These are phyloP conservation scores for Folsomia candida DNA, from an alignment of 2,888 invertebrate species.

Conservation along the genomic window DNA sequence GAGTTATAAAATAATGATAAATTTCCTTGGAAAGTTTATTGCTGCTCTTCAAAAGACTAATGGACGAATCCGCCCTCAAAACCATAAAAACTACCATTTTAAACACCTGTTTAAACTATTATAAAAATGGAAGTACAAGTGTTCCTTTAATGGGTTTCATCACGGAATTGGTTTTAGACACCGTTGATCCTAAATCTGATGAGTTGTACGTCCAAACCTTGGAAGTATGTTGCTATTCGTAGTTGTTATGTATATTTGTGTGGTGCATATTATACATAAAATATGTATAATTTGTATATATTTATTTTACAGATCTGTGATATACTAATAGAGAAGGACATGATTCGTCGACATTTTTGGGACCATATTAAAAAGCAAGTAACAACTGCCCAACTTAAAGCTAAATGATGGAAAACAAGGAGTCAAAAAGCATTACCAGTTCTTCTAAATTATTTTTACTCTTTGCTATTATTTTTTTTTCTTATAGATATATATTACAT, in stretches of 20 bases:
- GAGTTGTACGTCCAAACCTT: not conserved
- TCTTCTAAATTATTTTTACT: no score
- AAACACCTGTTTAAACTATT: not conserved
- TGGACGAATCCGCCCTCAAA: not conserved
- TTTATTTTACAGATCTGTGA: conserved; percentile 14
- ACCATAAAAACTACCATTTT: not conserved
- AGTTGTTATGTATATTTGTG: no score
- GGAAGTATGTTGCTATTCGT: conserved; percentile 2
- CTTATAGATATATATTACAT: no score
- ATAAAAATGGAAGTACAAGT: not conserved
- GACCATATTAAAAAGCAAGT: conserved; percentile 3
- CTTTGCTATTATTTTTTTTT: no score
- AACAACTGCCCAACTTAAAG: no score
- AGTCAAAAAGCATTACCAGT: no score
- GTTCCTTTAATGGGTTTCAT: conserved; percentile 9
- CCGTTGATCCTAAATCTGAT: not conserved
- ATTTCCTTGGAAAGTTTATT: no score
- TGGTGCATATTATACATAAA: no score
- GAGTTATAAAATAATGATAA: not conserved
- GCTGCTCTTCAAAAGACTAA: not conserved
- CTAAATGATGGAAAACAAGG: no score
- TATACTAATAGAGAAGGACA: not conserved
- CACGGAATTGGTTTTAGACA: not conserved
- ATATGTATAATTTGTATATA: no score
- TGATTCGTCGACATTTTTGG: conserved; percentile 2